These are phyloP conservation scores for Sebastiscus tertius DNA, from an alignment of 2,797 vertebrate genomes.

Conservation along the genomic window DNA sequence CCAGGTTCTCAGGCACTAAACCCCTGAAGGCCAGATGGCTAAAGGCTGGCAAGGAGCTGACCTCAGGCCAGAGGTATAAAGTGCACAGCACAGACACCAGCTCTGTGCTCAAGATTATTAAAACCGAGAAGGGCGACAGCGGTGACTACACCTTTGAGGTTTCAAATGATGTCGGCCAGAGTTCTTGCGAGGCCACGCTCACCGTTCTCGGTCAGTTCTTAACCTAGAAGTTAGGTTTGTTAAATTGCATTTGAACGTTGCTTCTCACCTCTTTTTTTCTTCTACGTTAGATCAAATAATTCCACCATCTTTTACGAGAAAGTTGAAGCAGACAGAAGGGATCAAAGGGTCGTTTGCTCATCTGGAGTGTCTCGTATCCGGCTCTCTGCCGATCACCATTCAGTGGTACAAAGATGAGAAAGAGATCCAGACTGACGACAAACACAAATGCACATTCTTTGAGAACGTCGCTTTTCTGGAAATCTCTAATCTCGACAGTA, in stretches of 20 bases:
- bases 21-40: conserved; percentile 91
- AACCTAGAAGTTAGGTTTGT: neutral
- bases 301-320: conserved; percentile 96
- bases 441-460: conserved; percentile 95
- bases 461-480: conserved; percentile 96
- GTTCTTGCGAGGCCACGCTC: conserved; percentile 90
- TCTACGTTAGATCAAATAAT: conserved; percentile 93
- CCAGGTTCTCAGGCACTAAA: conserved; percentile 94
- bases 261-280: conserved; percentile 36
- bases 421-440: conserved; percentile 90
- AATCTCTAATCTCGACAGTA: conserved; percentile 89
- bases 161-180: conserved; percentile 93
- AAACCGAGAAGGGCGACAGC: conserved; percentile 89
- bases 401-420: conserved; percentile 95
- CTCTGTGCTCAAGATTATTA: conserved; percentile 91
- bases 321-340: conserved; percentile 93
- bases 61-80: conserved; percentile 89
- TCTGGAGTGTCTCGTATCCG: conserved; percentile 94
- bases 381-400: conserved; percentile 93
- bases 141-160: conserved; percentile 94
- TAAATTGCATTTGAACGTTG: neutral
- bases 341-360: conserved; percentile 96
- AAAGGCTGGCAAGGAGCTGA: conserved; percentile 90
- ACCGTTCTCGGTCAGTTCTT: conserved; percentile 91
- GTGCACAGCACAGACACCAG: conserved; percentile 90